Evolutionary conservation across 2,888 invertebrate species (phyloP), one percentile per base, ranked within the genome.

Genomic region (Meteorus colon): DNA sequence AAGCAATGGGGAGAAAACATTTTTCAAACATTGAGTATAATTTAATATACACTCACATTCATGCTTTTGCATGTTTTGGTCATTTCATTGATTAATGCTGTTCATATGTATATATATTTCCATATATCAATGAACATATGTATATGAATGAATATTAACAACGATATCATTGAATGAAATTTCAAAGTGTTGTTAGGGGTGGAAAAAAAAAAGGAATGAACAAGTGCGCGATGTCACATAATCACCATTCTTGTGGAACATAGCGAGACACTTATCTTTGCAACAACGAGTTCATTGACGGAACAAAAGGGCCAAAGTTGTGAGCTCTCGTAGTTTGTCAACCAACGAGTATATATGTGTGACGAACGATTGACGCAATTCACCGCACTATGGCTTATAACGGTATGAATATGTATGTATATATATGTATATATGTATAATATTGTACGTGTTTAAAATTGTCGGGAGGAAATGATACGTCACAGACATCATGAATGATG

Each of bases 401-500:
- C 29, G 16, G 4, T 14, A 29, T 19, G 14, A 16, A 48, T n/a
- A 55, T 24, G 19, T 8, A 19, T 55, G 8, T 24, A 55, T 19
- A 19, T 55, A 19, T 24, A 12, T 34, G 6, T 27, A 27, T n/a
- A 45, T 45, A 45, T 8, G 16, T 51, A n/a, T n/a, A 5, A n/a
- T n/a, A n/a, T 24, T 51, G n/a, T 51, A 51, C n/a, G 2, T 55
- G 55, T 55, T n/a, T 0, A 55, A 55, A 8, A 55, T 55, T 55
- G 55, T 72, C 62, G 27, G 31, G 29, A 67, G 67, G 75, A 68
- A 66, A 60, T 67, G 31, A 65, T 29, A 59, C 24, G 59, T 59
- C 67, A 66, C 19, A 60, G 34, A 48, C 34, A 73, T 82, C 79
- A 80, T 81, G 78, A 86, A 86, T 86, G 85, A 87, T 86, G 86